Conservation (phyloP, 1,140 invertebrate genomes). For the Drosophila erecta region DNA sequence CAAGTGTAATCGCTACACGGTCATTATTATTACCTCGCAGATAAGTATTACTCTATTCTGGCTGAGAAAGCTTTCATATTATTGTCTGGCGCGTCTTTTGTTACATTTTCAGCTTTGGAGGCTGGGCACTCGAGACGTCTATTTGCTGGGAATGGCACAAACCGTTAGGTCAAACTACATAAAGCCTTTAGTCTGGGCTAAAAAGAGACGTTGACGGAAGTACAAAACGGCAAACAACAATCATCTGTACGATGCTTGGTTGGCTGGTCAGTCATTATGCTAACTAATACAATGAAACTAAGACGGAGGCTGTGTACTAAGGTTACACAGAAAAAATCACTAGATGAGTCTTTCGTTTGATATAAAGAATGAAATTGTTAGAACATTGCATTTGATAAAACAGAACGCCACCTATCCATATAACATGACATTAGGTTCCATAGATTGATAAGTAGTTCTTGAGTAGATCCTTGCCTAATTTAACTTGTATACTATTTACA, state of each 20-base stretch:
- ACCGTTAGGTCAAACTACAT: conserved; percentile 61
- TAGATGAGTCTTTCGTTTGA: neutral
- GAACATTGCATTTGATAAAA: no score
- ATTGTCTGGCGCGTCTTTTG: conserved; percentile 69
- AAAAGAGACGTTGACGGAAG: conserved; percentile 74
- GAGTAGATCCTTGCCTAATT: neutral
- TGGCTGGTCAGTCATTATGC: conserved; percentile 65
- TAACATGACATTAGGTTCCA: no score
- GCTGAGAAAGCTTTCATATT: conserved; percentile 76
- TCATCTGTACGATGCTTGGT: conserved; percentile 54
- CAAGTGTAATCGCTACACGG: conserved; percentile 80
- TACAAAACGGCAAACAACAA: conserved; percentile 74
- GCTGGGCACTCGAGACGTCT: conserved; percentile 65
- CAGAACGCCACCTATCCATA: no score
- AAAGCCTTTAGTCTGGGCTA: conserved; percentile 35
- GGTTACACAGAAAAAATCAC: conserved; percentile 7
- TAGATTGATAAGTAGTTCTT: no score
- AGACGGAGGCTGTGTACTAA: conserved; percentile 16
- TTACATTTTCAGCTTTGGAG: conserved; percentile 68
- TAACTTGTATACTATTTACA: neutral
- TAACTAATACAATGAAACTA: conserved; percentile 51
- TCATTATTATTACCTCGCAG: conserved; percentile 79
- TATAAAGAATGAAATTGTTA: no score
- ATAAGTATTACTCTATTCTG: conserved; percentile 63
- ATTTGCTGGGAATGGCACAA: conserved; percentile 39